Base-by-base conservation (phyloP, 2,888 invertebrate species). In the Bibio marci region DNA sequence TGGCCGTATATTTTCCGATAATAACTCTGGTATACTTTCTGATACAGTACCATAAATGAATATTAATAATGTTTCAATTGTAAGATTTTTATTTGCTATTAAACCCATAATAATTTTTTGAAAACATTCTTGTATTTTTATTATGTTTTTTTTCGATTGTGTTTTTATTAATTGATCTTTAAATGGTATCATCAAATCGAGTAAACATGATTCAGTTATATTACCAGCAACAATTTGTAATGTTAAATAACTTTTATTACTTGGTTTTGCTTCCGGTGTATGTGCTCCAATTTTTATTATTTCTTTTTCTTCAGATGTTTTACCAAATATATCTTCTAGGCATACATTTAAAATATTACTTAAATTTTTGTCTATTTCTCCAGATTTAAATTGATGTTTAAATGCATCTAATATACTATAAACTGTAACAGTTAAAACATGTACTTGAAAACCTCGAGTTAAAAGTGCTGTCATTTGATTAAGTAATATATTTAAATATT, bases 401-500 rank as follows among this genome's bases (percentile, higher is more conserved):
- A 92, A 56, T 19, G 76, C 72, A 41, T 74, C 73, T 37, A 97
- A 61, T 4, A 97, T 73, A 0, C 80, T 72, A 54, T 94, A 87
- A 15, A 90, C 71, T 0, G 94, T 91, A 43, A 78, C 90, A 3
- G 83, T 82, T 38, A 97, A 64, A 0, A 97, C 94, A 52, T 97
- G 95, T 2, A 88, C 76, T 67, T 94, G 92, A 56, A 83, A 97
- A 11, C 97, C 97, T 53, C 80, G 73, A 0, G 77, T 85, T 39
- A 97, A 65, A 15, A 87, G 62, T 4, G 80, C 64, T 27, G 77
- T 76, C 56, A 97, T 71, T 59, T 92, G 90, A 43, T 74, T 73
- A 11, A 95, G 58, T 17, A 95, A 61, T 49, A 77, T 66, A 7
- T 74, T 70, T 43, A 97, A 65, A 58, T 88, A 88, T 13, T 71